Evolutionary conservation across 1,140 invertebrate species (phyloP).

Genomic region (Idris sp.): DNA sequence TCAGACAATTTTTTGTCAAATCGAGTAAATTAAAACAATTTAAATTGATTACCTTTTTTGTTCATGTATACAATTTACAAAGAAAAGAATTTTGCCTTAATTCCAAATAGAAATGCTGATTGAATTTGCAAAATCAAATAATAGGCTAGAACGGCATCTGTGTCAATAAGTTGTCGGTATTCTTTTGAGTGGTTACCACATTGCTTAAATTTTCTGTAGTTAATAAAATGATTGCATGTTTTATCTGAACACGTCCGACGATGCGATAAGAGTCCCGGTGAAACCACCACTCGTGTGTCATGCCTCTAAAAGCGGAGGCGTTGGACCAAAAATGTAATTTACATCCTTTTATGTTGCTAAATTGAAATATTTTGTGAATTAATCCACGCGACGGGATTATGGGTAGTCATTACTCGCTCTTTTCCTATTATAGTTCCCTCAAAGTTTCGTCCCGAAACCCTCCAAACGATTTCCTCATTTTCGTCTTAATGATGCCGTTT

Average conservation of each 20-base stretch:
- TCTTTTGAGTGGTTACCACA: constrained; percentile 59
- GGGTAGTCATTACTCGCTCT: constrained; percentile 68
- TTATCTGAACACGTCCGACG: constrained; percentile 45
- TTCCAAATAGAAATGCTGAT: too few species aligned
- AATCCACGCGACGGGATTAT: constrained; percentile 72
- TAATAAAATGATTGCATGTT: constrained; percentile 78
- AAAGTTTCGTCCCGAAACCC: constrained; percentile 40
- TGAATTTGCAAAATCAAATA: too few species aligned
- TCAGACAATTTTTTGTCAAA: too few species aligned
- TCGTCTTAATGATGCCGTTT: constrained; percentile 70
- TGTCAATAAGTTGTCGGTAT: constrained; percentile 75
- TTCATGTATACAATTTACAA: too few species aligned
- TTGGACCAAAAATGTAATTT: constrained; percentile 79
- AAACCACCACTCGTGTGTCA: constrained; percentile 48
- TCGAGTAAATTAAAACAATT: too few species aligned
- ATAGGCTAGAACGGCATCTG: constrained; percentile 75
- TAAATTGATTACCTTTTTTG: too few species aligned
- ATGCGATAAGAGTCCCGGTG: constrained; percentile 44
- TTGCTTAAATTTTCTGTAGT: constrained; percentile 73
- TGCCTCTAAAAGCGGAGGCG: constrained; percentile 62
- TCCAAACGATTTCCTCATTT: constrained; percentile 55
- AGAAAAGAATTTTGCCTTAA: too few species aligned
- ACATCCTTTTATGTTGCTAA: constrained; percentile 78
- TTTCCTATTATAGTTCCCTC: constrained; percentile 53
- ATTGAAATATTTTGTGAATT: constrained; percentile 77